Evolutionary conservation across 2,113 vertebrate species (phyloP).

Genomic region (Herpailurus yagouaroundi): DNA sequence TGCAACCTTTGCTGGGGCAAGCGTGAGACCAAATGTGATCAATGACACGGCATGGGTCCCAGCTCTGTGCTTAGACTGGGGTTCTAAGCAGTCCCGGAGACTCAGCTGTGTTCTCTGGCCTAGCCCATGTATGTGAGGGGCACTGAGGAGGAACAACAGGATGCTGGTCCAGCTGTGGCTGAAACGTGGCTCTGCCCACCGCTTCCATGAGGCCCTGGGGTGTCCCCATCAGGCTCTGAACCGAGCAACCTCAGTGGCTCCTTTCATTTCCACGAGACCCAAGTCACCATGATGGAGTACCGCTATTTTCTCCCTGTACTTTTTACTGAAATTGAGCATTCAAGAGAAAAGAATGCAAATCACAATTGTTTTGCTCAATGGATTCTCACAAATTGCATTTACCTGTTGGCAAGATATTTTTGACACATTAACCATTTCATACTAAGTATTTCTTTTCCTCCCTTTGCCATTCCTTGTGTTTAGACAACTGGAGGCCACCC

Average conservation of each 20-base stretch:
- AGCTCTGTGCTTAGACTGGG: neutral
- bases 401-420: neutral
- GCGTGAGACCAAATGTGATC: neutral
- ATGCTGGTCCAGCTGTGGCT: neutral
- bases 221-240: neutral
- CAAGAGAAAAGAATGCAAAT: neutral
- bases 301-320: rapidly evolving
- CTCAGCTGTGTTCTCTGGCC: neutral
- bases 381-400: neutral
- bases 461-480: neutral
- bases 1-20: neutral
- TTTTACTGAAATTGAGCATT: neutral
- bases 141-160: neutral
- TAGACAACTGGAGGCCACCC: neutral
- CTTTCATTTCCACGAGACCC: neutral
- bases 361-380: neutral
- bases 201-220: neutral
- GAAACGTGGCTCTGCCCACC: neutral
- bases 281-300: neutral
- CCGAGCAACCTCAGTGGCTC: neutral
- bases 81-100: neutral
- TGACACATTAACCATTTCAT: neutral
- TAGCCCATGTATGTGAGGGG: too few relatives aligned
- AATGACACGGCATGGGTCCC: rapidly evolving
- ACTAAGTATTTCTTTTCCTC: neutral